Percentiles rank a stretch among this genome's conserved stretches.
These are phyloP conservation scores for Chelonia mydas DNA, from an alignment of 2,797 vertebrate genomes.

Conservation along the genomic window DNA sequence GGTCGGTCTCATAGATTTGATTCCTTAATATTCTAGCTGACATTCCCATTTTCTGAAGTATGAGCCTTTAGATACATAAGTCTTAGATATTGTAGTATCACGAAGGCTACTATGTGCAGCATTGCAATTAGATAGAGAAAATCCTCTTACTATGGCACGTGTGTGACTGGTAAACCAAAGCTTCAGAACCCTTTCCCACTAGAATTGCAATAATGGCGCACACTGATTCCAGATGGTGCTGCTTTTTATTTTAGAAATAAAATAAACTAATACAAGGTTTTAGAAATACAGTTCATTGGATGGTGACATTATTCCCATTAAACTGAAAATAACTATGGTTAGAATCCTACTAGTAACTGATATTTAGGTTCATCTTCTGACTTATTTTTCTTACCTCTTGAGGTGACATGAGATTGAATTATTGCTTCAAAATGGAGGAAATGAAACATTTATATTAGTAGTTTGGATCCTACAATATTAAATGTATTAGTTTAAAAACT, in stretches of 20 bases:
- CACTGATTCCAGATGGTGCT: constrained; percentile 9
- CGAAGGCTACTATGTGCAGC: constrained; percentile 57
- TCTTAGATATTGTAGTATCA: constrained; percentile 76
- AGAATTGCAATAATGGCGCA: neutral
- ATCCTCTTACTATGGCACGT: constrained; percentile 39
- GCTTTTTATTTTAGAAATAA: constrained; percentile 27
- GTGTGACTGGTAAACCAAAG: constrained; percentile 49
- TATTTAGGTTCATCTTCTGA: constrained; percentile 22
- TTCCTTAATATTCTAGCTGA: constrained; percentile 77
- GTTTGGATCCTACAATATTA: constrained; percentile 53
- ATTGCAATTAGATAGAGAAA: constrained; percentile 69
- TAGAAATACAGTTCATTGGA: neutral
- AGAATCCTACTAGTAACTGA: constrained; percentile 8
- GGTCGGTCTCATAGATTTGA: constrained; percentile 71
- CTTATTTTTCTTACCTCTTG: constrained; percentile 58
- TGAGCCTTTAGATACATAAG: constrained; percentile 70
- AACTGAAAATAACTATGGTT: constrained; percentile 30
- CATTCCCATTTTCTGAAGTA: constrained; percentile 77
- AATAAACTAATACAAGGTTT: constrained; percentile 1
- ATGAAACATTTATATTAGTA: constrained; percentile 46
- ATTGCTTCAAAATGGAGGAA: constrained; percentile 68
- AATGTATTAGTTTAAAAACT: constrained; percentile 62
- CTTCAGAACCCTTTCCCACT: constrained; percentile 32
- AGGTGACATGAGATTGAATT: constrained; percentile 50
- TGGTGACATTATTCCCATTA: constrained; percentile 7